Evolutionary conservation across 2,888 invertebrate species (phyloP), one percentile per base, ranked within the genome.

Genomic region (Eupithecia dodoneata): DNA sequence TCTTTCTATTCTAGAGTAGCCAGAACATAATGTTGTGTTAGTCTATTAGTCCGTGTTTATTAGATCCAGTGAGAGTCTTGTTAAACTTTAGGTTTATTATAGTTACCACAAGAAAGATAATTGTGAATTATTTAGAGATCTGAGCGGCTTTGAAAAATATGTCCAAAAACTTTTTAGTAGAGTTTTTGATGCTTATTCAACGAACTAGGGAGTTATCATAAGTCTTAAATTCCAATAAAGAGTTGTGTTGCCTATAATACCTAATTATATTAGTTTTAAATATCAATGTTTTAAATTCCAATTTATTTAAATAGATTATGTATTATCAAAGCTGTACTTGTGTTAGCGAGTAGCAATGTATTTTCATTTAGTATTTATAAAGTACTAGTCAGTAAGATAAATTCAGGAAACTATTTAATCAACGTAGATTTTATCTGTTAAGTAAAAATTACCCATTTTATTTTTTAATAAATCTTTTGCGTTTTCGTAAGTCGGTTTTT

Each of bases 351-450:
- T 77, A 76, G 52, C 75, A 74, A 74, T 75, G 69, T 73, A 77
- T 76, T 79, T 83, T 83, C 83, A 85, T 86, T 82, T 87, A 87
- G 85, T 90, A 91, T 91, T 89, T 89, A 89, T 89, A 87, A 87
- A 88, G 82, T 90, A 90, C 92, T 92, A 93, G 93, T 94, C 94
- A 93, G 90, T 93, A 94, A 93, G 93, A 83, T 87, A 89, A 90
- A 88, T 89, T 86, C 85, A 85, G 83, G 71, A 76, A 80, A 77
- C 76, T 83, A 81, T 81, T 81, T 79, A 80, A 81, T 76, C 76
- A 63, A 76, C 70, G 74, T 74, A 80, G 72, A 65, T 63, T 45
- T 55, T 72, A 73, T 47, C 18, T 65, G 41, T 74, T 45, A 66
- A 79, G 72, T 79, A 47, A 74, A 74, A 77, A 70, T 76, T 79